Base-by-base conservation (phyloP, 2,888 invertebrate genomes). In the Cosmia pyralina region DNA sequence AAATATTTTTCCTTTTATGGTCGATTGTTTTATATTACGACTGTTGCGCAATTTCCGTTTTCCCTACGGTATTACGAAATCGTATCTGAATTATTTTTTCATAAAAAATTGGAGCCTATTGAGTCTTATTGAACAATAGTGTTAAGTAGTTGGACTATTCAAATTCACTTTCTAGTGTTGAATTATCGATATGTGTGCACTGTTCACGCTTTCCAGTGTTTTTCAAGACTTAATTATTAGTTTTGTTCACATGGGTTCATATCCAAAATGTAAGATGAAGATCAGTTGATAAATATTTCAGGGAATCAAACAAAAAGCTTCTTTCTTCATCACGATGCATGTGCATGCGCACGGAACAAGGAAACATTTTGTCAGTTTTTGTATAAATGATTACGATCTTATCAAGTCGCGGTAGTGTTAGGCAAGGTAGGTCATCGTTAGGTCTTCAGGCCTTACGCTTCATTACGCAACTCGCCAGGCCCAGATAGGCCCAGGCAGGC, bases 141-240 rank as follows among this genome's bases (percentile, higher is more conserved):
- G 19, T 28, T 68, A 55, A 58, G 55, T 66, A 48, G 55, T 55
- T 50, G 58, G 48, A 74, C 48, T 59, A 82, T 73, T 79, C 68
- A 74, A 75, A 79, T 79, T 80, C 79, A 79, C 88, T 88, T 88
- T 89, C 88, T 77, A 83, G 72, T 85, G 75, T 82, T 79, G 77
- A 82, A 71, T 83, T 72, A 81, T 82, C 77, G 67, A 83, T 83
- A 66, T 77, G 68, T 81, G 77, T 74, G 70, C 78, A 38, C n/a
- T 13, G 76, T 85, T 82, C 84, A 78, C 79, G 79, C 81, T 84
- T 79, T 81, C 50, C 72, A 68, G 58, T 65, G 72, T 79, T 79
- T 83, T 80, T 69, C 52, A 75, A 67, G 67, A 73, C 59, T 77
- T 46, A 19, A n/a, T 59, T 34, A 60, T 13, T 62, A 60, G 63